A percentile compares a stretch with the other conserved stretches of the same genome.
Conservation (phyloP, 2,797 vertebrate genomes). For the Diplodus puntazzo region DNA sequence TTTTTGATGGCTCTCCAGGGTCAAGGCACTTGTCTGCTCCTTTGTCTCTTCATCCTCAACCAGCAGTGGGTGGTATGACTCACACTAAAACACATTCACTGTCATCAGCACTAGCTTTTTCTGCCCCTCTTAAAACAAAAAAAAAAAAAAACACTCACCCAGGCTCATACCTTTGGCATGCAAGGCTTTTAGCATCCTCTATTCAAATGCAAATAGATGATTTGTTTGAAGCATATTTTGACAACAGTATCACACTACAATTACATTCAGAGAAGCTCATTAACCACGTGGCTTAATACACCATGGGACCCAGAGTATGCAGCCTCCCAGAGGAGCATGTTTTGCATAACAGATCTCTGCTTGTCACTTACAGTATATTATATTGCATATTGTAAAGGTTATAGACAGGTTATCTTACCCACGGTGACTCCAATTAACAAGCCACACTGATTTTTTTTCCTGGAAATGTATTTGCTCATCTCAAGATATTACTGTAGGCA, state of each 20-base stretch:
- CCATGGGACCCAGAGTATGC: background rate
- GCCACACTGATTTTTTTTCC: background rate
- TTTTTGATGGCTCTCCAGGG: constrained; percentile 67
- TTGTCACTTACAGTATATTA: constrained; percentile 21
- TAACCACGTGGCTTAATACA: constrained; percentile 27
- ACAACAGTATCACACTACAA: constrained; percentile 6
- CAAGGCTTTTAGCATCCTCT: constrained; percentile 17
- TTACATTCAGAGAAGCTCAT: constrained; percentile 36
- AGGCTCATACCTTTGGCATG: constrained; percentile 19
- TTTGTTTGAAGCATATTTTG: constrained; percentile 40
- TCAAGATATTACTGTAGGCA: background rate
- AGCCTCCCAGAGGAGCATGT: constrained; percentile 12
- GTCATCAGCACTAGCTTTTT: constrained; percentile 42
- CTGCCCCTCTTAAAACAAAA: constrained; percentile 14
- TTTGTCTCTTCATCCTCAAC: constrained; percentile 65
- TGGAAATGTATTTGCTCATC: background rate
- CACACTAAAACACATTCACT: constrained; percentile 51
- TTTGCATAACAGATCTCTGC: constrained; percentile 39
- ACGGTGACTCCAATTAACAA: background rate
- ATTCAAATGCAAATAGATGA: constrained; percentile 47
- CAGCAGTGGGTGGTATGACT: constrained; percentile 65
- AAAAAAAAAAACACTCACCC: constrained; percentile 3
- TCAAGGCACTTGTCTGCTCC: constrained; percentile 60
- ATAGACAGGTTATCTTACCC: background rate
- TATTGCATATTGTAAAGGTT: constrained; percentile 21